Percentiles rank a stretch among this genome's conserved stretches.
Conservation (phyloP, 37 sponge, comb jelly and placozoan species). For the Agelas oroides region DNA sequence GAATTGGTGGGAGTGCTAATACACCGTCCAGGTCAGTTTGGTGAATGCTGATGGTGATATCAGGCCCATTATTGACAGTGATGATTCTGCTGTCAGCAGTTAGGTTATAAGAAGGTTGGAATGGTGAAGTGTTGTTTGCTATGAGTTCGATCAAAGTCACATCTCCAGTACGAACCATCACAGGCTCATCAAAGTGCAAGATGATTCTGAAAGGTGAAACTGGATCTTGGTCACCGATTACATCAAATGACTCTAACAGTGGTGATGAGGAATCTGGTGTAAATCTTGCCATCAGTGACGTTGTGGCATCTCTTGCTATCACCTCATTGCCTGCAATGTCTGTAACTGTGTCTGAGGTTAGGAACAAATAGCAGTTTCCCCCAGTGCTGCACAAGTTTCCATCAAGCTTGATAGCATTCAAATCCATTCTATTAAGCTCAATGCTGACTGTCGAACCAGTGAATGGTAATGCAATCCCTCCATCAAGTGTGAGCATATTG, state of each 20-base stretch:
- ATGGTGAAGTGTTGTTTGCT: slow-evolving; percentile 6
- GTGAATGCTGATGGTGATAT: slow-evolving; percentile 61
- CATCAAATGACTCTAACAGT: slow-evolving; percentile 66
- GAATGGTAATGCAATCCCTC: slow-evolving; percentile 30
- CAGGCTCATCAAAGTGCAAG: slow-evolving; percentile 76
- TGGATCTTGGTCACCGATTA: slow-evolving; percentile 11
- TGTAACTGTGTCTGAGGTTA: slow-evolving; percentile 44
- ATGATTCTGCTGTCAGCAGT: slow-evolving; percentile 40
- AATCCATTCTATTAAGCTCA: slow-evolving; percentile 44
- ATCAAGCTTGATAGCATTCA: slow-evolving; percentile 64
- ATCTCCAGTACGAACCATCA: slow-evolving; percentile 24
- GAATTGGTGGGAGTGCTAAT: slow-evolving; percentile 36
- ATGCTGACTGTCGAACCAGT: slow-evolving; percentile 61
- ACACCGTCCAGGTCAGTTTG: slow-evolving; percentile 62
- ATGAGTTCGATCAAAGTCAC: slow-evolving; percentile 47
- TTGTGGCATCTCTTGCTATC: slow-evolving; percentile 1
- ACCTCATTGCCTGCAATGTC: slow-evolving; percentile 81
- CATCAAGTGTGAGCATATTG: slow-evolving; percentile 17
- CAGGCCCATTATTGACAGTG: slow-evolving; percentile 40
- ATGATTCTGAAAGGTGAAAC: slow-evolving; percentile 28
- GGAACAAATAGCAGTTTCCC: slow-evolving; percentile 41
- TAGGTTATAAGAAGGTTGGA: slow-evolving; percentile 28
- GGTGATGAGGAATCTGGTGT: slow-evolving; percentile 65
- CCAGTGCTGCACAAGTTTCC: slow-evolving; percentile 38
- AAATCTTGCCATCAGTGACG: neutral